These are phyloP conservation scores for Coleophora flavipennella DNA, from an alignment of 2,888 invertebrate genomes.

Conservation along the genomic window DNA sequence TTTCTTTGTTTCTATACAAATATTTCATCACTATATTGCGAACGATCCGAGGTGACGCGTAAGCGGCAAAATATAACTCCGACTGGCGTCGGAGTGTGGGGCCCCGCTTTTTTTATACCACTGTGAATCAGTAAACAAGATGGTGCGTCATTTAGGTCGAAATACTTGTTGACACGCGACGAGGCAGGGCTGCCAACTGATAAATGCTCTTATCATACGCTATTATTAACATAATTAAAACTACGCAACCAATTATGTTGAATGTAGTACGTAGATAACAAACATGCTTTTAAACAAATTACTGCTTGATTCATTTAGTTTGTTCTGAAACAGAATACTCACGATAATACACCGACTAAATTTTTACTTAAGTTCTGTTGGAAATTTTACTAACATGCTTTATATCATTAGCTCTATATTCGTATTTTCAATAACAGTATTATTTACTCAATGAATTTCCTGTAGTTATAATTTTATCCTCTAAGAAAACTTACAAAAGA, in stretches of 20 bases:
- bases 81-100: neutral
- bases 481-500: too few relatives aligned
- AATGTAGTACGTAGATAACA: neutral
- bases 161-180: neutral
- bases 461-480: too few relatives aligned
- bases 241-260: neutral
- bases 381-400: too few relatives aligned
- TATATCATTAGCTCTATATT: too few relatives aligned
- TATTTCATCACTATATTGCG: neutral
- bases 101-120: neutral
- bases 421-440: too few relatives aligned
- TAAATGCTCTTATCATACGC: neutral
- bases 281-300: neutral
- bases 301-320: neutral
- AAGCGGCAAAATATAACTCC: neutral
- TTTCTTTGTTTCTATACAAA: neutral
- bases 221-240: neutral
- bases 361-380: too few relatives aligned
- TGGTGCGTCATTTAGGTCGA: neutral
- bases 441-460: too few relatives aligned
- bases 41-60: neutral
- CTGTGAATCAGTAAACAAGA: neutral
- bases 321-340: neutral
- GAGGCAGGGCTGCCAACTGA: neutral
- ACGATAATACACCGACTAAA: neutral